phyloP scores from a whole-genome alignment of 2,888 invertebrate genomes.

The Crioceris asparagi region DNA sequence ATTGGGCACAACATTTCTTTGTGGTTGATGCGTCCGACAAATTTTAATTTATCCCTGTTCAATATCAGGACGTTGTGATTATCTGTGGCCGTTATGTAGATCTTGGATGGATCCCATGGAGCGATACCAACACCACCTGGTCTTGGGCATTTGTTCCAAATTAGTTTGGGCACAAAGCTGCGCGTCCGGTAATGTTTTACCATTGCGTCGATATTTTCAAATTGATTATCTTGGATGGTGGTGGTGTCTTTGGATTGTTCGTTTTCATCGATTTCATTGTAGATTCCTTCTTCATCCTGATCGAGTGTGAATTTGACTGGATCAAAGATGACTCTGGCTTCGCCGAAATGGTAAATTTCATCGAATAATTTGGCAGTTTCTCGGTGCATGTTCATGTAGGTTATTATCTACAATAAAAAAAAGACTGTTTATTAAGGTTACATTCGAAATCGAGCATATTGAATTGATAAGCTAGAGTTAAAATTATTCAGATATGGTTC shows the following conservation, averaged over 20 bases:
- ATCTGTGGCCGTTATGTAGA: slow-evolving; percentile 54
- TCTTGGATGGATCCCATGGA: slow-evolving; percentile 50
- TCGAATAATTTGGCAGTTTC: slow-evolving; percentile 46
- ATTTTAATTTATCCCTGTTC: slow-evolving; percentile 33
- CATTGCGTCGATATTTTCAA: slow-evolving; percentile 42
- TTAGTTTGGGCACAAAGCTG: slow-evolving; percentile 31
- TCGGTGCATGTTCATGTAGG: slow-evolving; percentile 47
- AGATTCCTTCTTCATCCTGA: slow-evolving; percentile 37
- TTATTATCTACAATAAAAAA: slow-evolving; percentile 38
- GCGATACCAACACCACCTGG: slow-evolving; percentile 59
- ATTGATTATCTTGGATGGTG: slow-evolving; percentile 36
- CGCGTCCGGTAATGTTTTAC: slow-evolving; percentile 44
- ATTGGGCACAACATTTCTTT: slow-evolving; percentile 52
- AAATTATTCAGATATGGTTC: no score
- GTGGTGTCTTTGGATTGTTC: slow-evolving; percentile 32
- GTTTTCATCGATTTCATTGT: slow-evolving; percentile 45
- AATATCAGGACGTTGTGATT: slow-evolving; percentile 28
- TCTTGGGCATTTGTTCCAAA: slow-evolving; percentile 48
- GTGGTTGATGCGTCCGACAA: slow-evolving; percentile 41
- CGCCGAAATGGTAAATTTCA: slow-evolving; percentile 48
- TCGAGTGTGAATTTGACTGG: slow-evolving; percentile 46
- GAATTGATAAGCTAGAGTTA: no score
- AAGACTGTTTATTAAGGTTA: no score
- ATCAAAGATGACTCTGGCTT: slow-evolving; percentile 45
- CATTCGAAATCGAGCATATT: not conserved